Evolutionary conservation across 2,797 vertebrate genomes (phyloP).

Genomic region (Cossypha heuglini): DNA sequence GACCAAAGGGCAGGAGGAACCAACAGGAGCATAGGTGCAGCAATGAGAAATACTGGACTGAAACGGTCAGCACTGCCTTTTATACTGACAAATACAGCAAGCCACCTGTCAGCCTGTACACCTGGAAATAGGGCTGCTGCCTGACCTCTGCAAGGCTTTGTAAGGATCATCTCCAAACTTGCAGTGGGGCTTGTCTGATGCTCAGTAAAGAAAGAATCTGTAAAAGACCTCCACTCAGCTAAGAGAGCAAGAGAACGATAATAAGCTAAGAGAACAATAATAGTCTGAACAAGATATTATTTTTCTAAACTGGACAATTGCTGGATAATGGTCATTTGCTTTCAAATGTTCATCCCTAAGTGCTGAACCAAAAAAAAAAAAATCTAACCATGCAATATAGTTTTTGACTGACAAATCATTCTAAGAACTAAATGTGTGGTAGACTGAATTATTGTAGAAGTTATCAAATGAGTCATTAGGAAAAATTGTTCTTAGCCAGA

Average conservation of each 20-base stretch:
- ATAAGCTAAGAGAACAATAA: background rate
- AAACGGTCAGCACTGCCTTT: background rate
- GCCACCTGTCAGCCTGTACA: background rate
- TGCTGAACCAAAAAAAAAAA: background rate
- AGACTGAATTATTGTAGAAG: background rate
- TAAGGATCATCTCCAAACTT: background rate
- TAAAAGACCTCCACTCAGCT: background rate
- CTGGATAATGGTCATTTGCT: background rate
- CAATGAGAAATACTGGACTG: background rate
- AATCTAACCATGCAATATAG: background rate
- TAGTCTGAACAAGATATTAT: background rate
- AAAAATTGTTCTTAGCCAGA: slow-evolving; percentile 7
- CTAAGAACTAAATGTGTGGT: background rate
- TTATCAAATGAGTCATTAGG: background rate
- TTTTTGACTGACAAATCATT: background rate
- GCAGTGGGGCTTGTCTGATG: background rate
- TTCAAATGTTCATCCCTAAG: background rate
- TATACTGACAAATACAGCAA: background rate
- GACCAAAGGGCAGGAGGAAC: background rate
- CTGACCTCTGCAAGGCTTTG: background rate
- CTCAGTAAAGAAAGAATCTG: background rate
- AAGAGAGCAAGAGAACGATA: background rate
- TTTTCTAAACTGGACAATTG: background rate
- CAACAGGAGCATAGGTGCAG: background rate
- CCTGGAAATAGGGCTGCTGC: background rate